These are phyloP conservation scores for Cacatua alba DNA, from an alignment of 2,113 vertebrate species.

Conservation along the genomic window DNA sequence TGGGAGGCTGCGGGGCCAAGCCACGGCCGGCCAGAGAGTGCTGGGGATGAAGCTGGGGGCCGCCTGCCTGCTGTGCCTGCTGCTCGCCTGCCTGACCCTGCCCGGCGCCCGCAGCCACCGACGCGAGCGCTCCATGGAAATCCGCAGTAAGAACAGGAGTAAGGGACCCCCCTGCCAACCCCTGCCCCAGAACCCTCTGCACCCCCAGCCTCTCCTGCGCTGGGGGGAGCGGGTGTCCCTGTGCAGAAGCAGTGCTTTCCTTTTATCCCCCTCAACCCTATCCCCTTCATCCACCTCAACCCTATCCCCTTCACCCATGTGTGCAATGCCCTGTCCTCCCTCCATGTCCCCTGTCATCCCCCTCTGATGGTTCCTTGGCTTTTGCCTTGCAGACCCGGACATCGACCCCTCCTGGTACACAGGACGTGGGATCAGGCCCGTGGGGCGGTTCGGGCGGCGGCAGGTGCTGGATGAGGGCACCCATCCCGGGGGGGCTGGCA, in stretches of 20 bases:
- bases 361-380: not conserved
- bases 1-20: not conserved
- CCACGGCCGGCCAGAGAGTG: accelerated
- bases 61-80: slow-evolving; percentile 69
- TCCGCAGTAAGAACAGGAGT: slow-evolving; percentile 73
- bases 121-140: slow-evolving; percentile 63
- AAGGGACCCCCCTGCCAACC: not conserved
- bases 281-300: not conserved
- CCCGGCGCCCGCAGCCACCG: not conserved
- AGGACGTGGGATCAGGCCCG: slow-evolving; percentile 80
- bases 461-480: not conserved
- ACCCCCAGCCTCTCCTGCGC: not conserved
- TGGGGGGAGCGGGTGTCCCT: not conserved
- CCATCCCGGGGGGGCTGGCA: not conserved
- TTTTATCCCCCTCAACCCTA: not conserved
- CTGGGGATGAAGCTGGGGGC: slow-evolving; percentile 53
- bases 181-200: not conserved
- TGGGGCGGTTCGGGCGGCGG: slow-evolving; percentile 81
- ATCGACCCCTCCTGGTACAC: slow-evolving; percentile 85
- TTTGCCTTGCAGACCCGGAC: slow-evolving; percentile 73
- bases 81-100: slow-evolving; percentile 70
- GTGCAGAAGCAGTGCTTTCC: not conserved
- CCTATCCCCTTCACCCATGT: not conserved
- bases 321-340: accelerated
- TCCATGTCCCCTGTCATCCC: accelerated